Conservation (phyloP, 2,888 invertebrate species). For the Aporophyla nigra region DNA sequence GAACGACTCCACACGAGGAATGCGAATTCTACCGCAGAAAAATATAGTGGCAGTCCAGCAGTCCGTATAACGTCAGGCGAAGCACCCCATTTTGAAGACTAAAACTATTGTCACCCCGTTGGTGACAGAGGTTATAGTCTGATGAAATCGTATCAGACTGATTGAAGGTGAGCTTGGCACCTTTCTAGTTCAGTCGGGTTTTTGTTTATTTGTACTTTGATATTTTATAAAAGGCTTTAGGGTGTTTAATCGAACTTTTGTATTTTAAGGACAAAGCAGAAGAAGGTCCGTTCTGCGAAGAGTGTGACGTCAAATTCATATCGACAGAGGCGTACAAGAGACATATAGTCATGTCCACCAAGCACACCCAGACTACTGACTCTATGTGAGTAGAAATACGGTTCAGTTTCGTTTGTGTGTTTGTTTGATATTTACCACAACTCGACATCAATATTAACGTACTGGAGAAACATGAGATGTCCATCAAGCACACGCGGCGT, state of each 20-base stretch:
- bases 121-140: no score
- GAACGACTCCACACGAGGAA: no score
- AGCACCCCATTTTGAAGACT: no score
- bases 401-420: constrained; percentile 12
- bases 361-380: constrained; percentile 70
- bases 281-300: constrained; percentile 80
- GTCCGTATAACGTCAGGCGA: no score
- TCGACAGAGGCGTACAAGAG: constrained; percentile 84
- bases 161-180: no score
- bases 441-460: constrained; percentile 62
- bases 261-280: constrained; percentile 62
- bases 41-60: no score
- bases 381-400: constrained; percentile 38
- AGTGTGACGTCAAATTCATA: constrained; percentile 85
- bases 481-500: background rate
- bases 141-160: no score
- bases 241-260: background rate
- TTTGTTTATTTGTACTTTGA: background rate
- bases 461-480: constrained; percentile 73
- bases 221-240: no score
- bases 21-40: no score
- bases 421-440: background rate
- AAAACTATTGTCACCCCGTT: no score
- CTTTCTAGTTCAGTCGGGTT: no score
- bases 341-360: constrained; percentile 85